Evolutionary conservation across 2,888 invertebrate genomes (phyloP).

Genomic region (Hybos culiciformis): DNA sequence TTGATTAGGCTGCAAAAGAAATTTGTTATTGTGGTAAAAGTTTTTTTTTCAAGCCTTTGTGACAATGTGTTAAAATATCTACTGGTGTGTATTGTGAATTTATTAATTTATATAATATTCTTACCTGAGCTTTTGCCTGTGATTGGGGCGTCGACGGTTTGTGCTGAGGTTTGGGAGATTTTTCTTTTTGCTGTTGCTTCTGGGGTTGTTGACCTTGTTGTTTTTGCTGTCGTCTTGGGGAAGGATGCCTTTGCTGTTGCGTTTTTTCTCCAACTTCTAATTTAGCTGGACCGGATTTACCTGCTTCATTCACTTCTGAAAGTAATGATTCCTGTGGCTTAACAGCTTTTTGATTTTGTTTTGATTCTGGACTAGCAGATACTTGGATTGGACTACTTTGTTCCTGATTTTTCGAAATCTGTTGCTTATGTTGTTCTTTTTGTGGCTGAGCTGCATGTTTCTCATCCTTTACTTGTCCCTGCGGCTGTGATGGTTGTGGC

Average conservation of each 20-base stretch:
- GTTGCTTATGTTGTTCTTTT: conserved; percentile 33
- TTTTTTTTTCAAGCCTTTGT: too few species aligned
- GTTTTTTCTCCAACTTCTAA: background rate
- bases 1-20: too few species aligned
- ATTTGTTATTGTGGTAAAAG: too few species aligned
- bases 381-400: conserved; percentile 36
- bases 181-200: conserved; percentile 56
- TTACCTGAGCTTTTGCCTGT: background rate
- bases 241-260: conserved; percentile 36
- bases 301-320: background rate
- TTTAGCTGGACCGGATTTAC: background rate
- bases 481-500: conserved; percentile 60
- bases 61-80: too few species aligned
- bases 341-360: conserved; percentile 35
- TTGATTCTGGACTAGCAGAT: conserved; percentile 21
- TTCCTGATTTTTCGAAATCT: conserved; percentile 4
- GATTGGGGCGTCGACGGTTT: conserved; percentile 2
- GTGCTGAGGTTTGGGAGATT: conserved; percentile 11
- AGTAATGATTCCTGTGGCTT: background rate
- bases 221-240: conserved; percentile 40
- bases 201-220: conserved; percentile 88
- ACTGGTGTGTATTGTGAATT: too few species aligned
- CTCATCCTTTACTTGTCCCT: conserved; percentile 57
- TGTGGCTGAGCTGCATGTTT: conserved; percentile 41
- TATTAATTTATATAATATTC: too few species aligned